Evolutionary conservation across 2,888 invertebrate species (phyloP).

Genomic region (Matsumyia berberina): DNA sequence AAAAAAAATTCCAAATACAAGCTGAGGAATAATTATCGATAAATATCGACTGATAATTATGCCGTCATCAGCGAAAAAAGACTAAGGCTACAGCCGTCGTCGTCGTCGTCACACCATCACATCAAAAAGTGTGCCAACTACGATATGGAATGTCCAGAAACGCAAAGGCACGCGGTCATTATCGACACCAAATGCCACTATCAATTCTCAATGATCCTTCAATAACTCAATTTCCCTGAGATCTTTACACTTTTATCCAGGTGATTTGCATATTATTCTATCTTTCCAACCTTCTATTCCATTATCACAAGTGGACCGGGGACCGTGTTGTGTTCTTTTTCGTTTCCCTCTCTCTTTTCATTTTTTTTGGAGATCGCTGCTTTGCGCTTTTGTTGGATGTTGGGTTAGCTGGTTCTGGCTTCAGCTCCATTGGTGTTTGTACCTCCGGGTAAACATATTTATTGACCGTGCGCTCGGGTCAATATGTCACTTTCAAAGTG

Average conservation of each 20-base stretch:
- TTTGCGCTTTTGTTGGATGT: constrained; percentile 48
- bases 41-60: constrained; percentile 29
- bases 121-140: constrained; percentile 59
- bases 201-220: constrained; percentile 76
- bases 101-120: constrained; percentile 7
- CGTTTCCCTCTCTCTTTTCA: constrained; percentile 49
- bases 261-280: constrained; percentile 73
- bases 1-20: not conserved
- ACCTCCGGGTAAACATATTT: constrained; percentile 75
- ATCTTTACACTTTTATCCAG: constrained; percentile 66
- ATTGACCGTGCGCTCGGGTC: constrained; percentile 75
- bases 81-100: not conserved
- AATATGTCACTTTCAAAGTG: constrained; percentile 76
- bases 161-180: constrained; percentile 54
- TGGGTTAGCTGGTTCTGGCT: constrained; percentile 39
- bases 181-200: constrained; percentile 71
- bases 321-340: constrained; percentile 59
- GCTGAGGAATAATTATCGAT: constrained; percentile 11
- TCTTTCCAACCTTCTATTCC: constrained; percentile 56
- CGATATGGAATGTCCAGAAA: constrained; percentile 41
- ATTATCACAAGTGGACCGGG: constrained; percentile 71
- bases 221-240: constrained; percentile 72
- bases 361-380: constrained; percentile 62
- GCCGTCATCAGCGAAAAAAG: constrained; percentile 25
- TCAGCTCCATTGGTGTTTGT: constrained; percentile 59